phyloP scores from a whole-genome alignment of 2,888 invertebrate species.

The Piscicola geometra region DNA sequence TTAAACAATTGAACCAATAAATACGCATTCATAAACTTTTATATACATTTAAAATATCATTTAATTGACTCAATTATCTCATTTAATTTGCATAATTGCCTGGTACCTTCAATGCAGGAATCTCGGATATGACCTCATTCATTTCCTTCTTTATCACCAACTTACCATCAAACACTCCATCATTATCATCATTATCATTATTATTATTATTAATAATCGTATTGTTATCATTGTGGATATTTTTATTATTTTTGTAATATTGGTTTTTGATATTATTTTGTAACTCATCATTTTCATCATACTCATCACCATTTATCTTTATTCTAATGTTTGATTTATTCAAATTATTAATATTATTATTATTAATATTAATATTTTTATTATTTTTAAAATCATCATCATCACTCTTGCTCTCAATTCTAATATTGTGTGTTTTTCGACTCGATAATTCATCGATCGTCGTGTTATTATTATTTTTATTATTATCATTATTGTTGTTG shows the following conservation, averaged over 20 bases:
- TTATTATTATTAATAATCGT: not conserved
- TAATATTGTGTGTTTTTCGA: not conserved
- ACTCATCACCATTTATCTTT: not conserved
- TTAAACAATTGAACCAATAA: no score
- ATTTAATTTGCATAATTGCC: no score
- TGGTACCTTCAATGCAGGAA: no score
- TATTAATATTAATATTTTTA: not conserved
- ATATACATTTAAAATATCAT: no score
- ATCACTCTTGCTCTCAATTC: not conserved
- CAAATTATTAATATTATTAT: not conserved
- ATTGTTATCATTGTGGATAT: not conserved
- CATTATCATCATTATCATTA: not conserved
- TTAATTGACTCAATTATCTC: no score
- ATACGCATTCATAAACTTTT: no score
- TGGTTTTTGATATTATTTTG: not conserved
- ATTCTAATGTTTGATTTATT: not conserved
- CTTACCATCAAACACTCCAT: no score
- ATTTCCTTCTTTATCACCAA: no score
- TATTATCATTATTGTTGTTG: slow-evolving; percentile 11
- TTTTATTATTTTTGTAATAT: slow-evolving; percentile 2
- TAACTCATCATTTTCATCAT: not conserved
- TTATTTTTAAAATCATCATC: not conserved
- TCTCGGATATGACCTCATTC: no score
- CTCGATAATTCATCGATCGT: not conserved
- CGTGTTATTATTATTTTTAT: not conserved